These are phyloP conservation scores for Gymnoscelis rufifasciata DNA, from an alignment of 2,888 invertebrate species.

Conservation along the genomic window DNA sequence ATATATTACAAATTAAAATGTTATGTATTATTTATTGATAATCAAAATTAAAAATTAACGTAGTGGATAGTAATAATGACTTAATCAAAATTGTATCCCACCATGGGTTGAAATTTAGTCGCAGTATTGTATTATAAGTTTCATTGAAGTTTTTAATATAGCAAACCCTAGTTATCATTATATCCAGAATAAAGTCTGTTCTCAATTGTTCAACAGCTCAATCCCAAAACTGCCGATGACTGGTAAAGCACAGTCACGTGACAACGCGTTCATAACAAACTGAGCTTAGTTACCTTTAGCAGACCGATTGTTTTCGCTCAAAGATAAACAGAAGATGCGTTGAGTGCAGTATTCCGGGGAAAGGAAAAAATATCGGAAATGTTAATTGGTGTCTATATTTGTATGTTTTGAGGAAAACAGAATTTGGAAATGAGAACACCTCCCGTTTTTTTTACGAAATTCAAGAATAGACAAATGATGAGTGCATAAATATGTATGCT, in stretches of 20 bases:
- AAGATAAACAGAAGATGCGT: conserved; percentile 32
- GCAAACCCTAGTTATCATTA: background rate
- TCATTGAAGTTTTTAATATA: too few relatives aligned
- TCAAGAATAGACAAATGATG: background rate
- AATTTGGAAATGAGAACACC: background rate
- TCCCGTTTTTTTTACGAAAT: background rate
- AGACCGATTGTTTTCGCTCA: conserved; percentile 31
- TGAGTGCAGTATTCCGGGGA: conserved; percentile 30
- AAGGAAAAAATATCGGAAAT: conserved; percentile 30
- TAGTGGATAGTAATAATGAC: too few relatives aligned
- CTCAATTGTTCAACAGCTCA: background rate
- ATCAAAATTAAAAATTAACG: too few relatives aligned
- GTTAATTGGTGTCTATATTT: conserved; percentile 10
- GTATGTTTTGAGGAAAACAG: background rate
- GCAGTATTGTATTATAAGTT: too few relatives aligned
- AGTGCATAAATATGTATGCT: too few relatives aligned
- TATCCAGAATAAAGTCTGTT: conserved; percentile 2
- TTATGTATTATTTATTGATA: too few relatives aligned
- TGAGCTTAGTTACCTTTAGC: conserved; percentile 26
- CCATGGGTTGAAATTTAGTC: too few relatives aligned
- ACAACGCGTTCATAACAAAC: conserved; percentile 19
- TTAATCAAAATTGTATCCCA: too few relatives aligned
- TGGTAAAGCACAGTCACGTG: conserved; percentile 6
- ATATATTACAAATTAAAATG: too few relatives aligned
- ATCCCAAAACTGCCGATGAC: conserved; percentile 10